phyloP scores from a whole-genome alignment of 2,888 invertebrate genomes.

The Trichogramma dendrolimi region DNA sequence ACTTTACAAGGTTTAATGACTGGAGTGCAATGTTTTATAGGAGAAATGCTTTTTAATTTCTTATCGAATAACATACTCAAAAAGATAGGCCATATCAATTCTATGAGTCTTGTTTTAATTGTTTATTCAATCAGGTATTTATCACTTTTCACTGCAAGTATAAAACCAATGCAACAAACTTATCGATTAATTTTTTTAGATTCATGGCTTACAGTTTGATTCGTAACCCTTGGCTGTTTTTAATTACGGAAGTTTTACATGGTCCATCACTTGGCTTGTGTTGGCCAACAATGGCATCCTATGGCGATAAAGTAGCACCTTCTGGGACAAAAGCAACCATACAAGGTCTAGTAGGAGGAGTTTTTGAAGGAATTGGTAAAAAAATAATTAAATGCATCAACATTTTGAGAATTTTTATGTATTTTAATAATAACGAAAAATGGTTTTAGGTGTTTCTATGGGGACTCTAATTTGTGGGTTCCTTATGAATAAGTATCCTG shows the following conservation, averaged over 20 bases:
- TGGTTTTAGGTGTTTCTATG: slow-evolving; percentile 61
- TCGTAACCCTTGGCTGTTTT: slow-evolving; percentile 75
- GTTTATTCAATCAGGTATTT: slow-evolving; percentile 65
- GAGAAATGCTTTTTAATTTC: slow-evolving; percentile 84
- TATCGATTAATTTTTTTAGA: slow-evolving; percentile 45
- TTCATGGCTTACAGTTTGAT: slow-evolving; percentile 78
- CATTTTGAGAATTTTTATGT: background rate
- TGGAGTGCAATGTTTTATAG: slow-evolving; percentile 76
- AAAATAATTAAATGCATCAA: slow-evolving; percentile 1
- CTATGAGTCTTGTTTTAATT: slow-evolving; percentile 78
- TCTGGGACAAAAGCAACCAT: slow-evolving; percentile 82
- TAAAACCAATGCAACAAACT: background rate
- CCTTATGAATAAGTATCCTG: slow-evolving; percentile 63
- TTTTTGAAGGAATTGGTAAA: slow-evolving; percentile 78
- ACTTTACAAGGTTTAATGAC: slow-evolving; percentile 69
- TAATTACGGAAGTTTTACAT: slow-evolving; percentile 81
- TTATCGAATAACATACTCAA: slow-evolving; percentile 58
- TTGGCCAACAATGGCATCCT: slow-evolving; percentile 84
- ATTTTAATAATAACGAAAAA: slow-evolving; percentile 1
- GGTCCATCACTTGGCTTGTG: slow-evolving; percentile 86
- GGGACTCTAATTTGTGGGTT: slow-evolving; percentile 77
- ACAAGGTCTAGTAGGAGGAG: slow-evolving; percentile 78
- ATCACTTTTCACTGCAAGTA: slow-evolving; percentile 4
- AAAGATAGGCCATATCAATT: slow-evolving; percentile 71
- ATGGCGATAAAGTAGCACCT: slow-evolving; percentile 78